Base-by-base conservation (phyloP, 2,113 vertebrate species). In the Percina caprodes region DNA sequence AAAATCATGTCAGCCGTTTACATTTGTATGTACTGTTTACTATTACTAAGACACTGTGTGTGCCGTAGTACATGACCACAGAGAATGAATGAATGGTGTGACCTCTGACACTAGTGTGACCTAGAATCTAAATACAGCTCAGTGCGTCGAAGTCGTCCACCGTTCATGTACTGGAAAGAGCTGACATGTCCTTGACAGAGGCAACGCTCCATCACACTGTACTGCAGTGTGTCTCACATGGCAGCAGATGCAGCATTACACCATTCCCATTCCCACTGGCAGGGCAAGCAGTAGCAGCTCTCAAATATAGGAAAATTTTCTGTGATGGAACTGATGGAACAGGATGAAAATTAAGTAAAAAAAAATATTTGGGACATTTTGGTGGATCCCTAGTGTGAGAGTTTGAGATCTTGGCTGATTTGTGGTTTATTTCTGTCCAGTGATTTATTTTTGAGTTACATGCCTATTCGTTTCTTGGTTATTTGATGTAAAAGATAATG, bases 161-260 rank as follows among this genome's bases (percentile, higher is more conserved):
- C 67, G 75, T 74, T 23, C n/a, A 8, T 46, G 48, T 5, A 33
- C 68, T 15, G 48, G 68, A 30, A 74, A 51, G 83, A 82, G 74
- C 49, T 10, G 1, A 69, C 7, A 14, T 74, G 83, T 82, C 90
- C 90, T 90, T 92, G 86, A 84, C 51, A 5, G 77, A 77, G 69
- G 48, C 60, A n/a, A 70, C 35, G 85, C 82, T 90, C 71, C 72
- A 67, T 86, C 89, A 67, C 74, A 69, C 66, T 45, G 46, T 83
- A 85, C 81, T 91, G 86, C 83, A 83, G 84, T 88, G 86, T 82
- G 77, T 86, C 80, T 88, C 80, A 83, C 77, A 84, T 79, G 77
- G 82, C 78, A 63, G 69, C 77, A 46, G 78, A 86, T 79, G 79
- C 69, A 19, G 61, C 15, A 73, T 62, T 86, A 81, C 81, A 26